Base-by-base conservation (phyloP, 2,888 invertebrate genomes). In the Heteropelma amictum region DNA sequence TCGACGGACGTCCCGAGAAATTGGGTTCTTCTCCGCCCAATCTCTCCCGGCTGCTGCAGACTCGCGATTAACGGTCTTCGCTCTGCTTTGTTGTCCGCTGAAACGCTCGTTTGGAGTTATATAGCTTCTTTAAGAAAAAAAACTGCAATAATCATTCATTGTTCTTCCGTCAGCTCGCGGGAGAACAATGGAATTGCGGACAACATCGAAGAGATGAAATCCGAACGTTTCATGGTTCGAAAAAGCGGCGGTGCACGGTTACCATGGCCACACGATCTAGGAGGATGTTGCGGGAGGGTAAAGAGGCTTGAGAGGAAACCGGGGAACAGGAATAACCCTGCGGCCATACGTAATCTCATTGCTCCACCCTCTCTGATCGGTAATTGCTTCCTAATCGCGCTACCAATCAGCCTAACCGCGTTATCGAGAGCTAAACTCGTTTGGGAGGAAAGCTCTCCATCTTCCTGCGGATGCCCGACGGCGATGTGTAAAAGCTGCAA, bases 341-440 rank as follows among this genome's bases (percentile, higher is more conserved):
- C 71, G 78, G 82, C 80, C 79, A 79, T n/a, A n/a, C 73, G 71
- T 81, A 82, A 82, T 82, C 79, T 80, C 76, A 77, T 83, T 81
- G 74, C 65, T 51, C 61, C n/a, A 45, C 10, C n/a, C 28, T 8
- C 47, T 8, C 17, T n/a, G 17, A 0, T 54, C 54, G 7, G 80
- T 83, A 83, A 83, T 83, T 81, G 80, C 79, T 81, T 81, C 80
- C 80, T 83, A 83, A 83, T 83, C 80, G 79, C 61, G 72, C 74
- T 67, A 82, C 83, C 83, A 81, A 83, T 83, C 82, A 81, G 79
- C 79, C 80, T 81, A 83, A 82, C 80, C 77, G 70, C 74, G 64
- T 77, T 77, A 74, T n/a, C 67, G 64, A 64, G 60, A 64, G 53
- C 38, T 49, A 65, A 63, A 71, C 71, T 75, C 53, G 70, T 65